Percentiles rank a stretch among this genome's conserved stretches.
These are phyloP conservation scores for Leucoma salicis DNA, from an alignment of 2,888 invertebrate genomes.

Conservation along the genomic window DNA sequence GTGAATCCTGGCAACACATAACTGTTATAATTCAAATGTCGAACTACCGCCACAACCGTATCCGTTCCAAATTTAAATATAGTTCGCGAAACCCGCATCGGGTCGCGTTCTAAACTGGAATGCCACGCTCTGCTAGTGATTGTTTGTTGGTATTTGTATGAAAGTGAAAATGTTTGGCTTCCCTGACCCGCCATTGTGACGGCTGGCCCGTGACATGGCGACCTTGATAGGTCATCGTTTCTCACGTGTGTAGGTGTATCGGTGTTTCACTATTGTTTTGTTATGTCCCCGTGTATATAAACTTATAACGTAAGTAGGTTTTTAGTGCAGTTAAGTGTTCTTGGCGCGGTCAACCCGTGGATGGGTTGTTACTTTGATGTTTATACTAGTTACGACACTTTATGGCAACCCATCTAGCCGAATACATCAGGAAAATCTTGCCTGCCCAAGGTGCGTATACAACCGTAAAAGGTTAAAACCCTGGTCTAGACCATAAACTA, in stretches of 20 bases:
- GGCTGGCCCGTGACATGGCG: constrained; percentile 58
- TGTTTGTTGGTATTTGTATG: constrained; percentile 45
- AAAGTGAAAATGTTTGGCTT: constrained; percentile 66
- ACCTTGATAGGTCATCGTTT: constrained; percentile 65
- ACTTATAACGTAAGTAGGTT: no score
- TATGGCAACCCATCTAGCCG: no score
- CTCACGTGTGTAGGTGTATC: constrained; percentile 37
- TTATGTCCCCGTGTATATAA: constrained; percentile 5
- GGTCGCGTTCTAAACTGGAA: constrained; percentile 29
- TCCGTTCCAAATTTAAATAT: constrained; percentile 21
- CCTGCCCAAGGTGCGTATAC: no score
- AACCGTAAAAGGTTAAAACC: no score
- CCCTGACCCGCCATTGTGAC: constrained; percentile 65
- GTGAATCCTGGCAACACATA: no score
- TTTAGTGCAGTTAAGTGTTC: no score
- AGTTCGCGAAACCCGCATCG: constrained; percentile 8
- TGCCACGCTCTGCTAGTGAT: constrained; percentile 25
- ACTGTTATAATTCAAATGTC: not conserved
- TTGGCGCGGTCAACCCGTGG: no score
- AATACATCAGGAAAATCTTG: no score
- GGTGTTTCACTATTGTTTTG: constrained; percentile 27
- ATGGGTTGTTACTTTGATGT: no score
- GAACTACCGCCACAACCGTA: constrained; percentile 7
- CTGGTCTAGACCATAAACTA: no score
- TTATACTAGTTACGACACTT: no score